Evolutionary conservation across 2,888 invertebrate genomes (phyloP).

Genomic region (Aspidiotus destructor): DNA sequence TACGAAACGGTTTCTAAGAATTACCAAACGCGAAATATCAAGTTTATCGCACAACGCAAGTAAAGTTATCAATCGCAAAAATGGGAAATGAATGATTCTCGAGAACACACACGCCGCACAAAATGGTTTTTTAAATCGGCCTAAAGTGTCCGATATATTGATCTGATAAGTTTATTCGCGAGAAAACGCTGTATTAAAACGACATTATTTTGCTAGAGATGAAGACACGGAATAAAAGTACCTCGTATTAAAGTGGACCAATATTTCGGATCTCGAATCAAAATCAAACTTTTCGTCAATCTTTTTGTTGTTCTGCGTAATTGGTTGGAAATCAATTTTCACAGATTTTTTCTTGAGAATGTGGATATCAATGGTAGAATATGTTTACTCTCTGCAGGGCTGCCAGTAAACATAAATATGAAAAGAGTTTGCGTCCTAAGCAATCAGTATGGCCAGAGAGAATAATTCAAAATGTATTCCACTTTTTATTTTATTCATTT

Average conservation of each 20-base stretch:
- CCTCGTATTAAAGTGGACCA: neutral
- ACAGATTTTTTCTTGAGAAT: conserved; percentile 12
- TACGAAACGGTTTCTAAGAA: conserved; percentile 13
- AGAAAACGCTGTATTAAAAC: conserved; percentile 15
- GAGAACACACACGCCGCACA: neutral
- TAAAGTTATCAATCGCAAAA: conserved; percentile 7
- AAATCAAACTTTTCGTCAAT: conserved; percentile 23
- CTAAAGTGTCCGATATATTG: neutral
- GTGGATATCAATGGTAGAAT: too few relatives aligned
- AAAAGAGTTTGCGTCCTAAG: too few relatives aligned
- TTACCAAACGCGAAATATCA: conserved; percentile 8
- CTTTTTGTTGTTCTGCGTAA: conserved; percentile 33
- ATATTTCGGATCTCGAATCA: neutral
- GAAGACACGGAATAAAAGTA: too few relatives aligned
- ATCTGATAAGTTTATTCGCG: conserved; percentile 4
- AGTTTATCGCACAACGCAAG: conserved; percentile 15
- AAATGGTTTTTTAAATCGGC: neutral
- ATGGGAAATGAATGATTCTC: neutral
- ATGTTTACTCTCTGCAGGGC: too few relatives aligned
- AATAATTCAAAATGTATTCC: too few relatives aligned
- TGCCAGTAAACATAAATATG: too few relatives aligned
- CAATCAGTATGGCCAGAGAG: too few relatives aligned
- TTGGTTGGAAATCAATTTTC: conserved; percentile 24
- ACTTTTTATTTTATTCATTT: too few relatives aligned
- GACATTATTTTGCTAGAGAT: conserved; percentile 32